Base-by-base conservation (phyloP, 2,113 vertebrate species). In the Passerina amoena region DNA sequence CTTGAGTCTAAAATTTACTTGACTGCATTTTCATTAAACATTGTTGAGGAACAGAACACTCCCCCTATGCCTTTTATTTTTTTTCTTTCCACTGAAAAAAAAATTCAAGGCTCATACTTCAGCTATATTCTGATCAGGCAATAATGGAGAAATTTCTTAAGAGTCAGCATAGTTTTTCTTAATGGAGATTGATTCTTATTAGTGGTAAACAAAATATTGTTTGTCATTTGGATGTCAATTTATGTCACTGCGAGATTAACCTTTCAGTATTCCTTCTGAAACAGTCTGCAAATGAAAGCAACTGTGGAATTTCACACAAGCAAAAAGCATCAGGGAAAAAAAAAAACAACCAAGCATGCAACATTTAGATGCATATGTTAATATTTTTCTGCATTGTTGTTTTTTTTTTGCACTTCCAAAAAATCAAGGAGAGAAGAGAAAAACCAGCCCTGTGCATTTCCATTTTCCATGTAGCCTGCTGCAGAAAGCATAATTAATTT, bases 401-500 rank as follows among this genome's bases (percentile, higher is more conserved):
- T 92, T 82, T 57, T 90, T 27, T 42, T 64, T 91, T 84, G 35
- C 42, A 53, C 5, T 84, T 78, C 1, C 2, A 12, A 27, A 60
- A 57, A 42, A 27, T 13, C 38, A 13, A 16, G 50, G 19, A 63
- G 9, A 14, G 44, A 42, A 72, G 47, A 57, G 20, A 51, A 94
- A 86, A 92, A 20, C 24, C 63, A 82, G 11, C 28, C 28, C 11
- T 31, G 17, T 80, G 40, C 61, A 38, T 87, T 94, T 95, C 42
- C 59, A 92, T 88, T 94, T 97, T 88, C 56, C 38, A 14, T 40
- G 69, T 20, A 83, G 53, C 65, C 72, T 84, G 51, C 83, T 92
- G 38, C 53, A 83, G 78, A 77, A 85, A 81, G 72, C 59, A 37
- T 92, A 94, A 97, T 96, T 93, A 92, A 96, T 93, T 96, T 93